These are phyloP conservation scores for Cerastis rubricosa DNA, from an alignment of 2,888 invertebrate genomes.

Conservation along the genomic window DNA sequence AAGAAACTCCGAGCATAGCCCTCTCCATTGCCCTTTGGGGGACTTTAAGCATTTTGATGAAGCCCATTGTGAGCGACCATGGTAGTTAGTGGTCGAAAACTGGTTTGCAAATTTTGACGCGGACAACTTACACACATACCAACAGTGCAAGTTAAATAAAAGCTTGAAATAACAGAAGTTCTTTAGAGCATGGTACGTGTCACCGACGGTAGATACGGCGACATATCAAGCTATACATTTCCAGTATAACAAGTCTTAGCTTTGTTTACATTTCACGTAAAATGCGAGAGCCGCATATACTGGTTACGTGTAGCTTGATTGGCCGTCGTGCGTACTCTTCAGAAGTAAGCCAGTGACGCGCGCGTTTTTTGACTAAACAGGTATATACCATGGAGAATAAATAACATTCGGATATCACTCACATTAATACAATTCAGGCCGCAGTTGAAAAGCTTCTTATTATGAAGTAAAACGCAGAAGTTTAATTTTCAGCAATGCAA, in stretches of 20 bases:
- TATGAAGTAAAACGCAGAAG: slow-evolving; percentile 10
- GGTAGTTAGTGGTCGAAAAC: not conserved
- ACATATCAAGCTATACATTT: no score
- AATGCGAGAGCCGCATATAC: no score
- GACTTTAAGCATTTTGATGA: no score
- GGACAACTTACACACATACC: not conserved
- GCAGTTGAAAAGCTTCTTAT: not conserved
- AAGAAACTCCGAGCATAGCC: no score
- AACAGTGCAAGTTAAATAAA: not conserved
- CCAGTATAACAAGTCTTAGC: no score
- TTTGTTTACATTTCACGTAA: no score
- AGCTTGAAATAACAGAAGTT: not conserved
- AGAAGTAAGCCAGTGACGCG: not conserved
- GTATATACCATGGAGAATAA: slow-evolving; percentile 29
- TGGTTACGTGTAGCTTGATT: no score
- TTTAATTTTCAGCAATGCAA: not conserved
- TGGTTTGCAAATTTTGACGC: not conserved
- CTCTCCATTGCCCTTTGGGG: no score
- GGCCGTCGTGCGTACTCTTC: no score
- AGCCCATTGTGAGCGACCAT: no score
- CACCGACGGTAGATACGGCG: no score
- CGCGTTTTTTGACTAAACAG: slow-evolving; percentile 23
- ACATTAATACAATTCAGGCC: slow-evolving; percentile 59
- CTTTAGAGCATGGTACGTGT: no score
- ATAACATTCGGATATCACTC: slow-evolving; percentile 53